Evolutionary conservation across 1,140 invertebrate genomes (phyloP).

Genomic region (Odontomachus brunneus): DNA sequence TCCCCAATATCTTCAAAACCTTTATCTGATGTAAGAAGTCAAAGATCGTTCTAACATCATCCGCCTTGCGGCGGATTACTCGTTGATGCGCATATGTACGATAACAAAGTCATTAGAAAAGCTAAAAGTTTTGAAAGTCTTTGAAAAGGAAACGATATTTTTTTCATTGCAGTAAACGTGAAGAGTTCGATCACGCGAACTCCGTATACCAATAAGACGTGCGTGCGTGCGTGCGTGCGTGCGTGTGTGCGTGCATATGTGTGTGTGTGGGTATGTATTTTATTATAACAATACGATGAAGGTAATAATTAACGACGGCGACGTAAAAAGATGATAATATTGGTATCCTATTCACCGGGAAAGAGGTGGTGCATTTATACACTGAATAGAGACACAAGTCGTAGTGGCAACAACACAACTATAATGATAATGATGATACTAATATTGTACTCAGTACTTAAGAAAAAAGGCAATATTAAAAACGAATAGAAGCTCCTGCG

Average conservation of each 20-base stretch:
- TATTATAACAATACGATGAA: slow-evolving; percentile 64
- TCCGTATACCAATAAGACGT: not conserved
- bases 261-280: slow-evolving; percentile 58
- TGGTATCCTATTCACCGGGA: not conserved
- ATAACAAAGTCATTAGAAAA: slow-evolving; percentile 23
- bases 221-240: not conserved
- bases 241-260: slow-evolving; percentile 26
- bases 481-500: not conserved
- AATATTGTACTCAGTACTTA: slow-evolving; percentile 75
- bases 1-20: too few relatives aligned
- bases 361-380: slow-evolving; percentile 13
- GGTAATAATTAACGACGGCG: slow-evolving; percentile 37
- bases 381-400: slow-evolving; percentile 25
- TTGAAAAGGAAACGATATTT: slow-evolving; percentile 43
- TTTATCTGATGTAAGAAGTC: too few relatives aligned
- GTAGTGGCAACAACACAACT: slow-evolving; percentile 15
- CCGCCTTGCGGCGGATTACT: not conserved
- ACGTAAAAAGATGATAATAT: slow-evolving; percentile 21
- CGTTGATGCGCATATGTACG: too few relatives aligned
- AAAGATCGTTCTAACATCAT: not conserved
- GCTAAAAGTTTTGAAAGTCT: slow-evolving; percentile 23
- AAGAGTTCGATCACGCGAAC: slow-evolving; percentile 28
- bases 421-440: slow-evolving; percentile 63
- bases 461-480: slow-evolving; percentile 19
- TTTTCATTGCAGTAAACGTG: slow-evolving; percentile 39